Evolutionary conservation across 2,888 invertebrate genomes (phyloP).

Genomic region (Macropis europaea): DNA sequence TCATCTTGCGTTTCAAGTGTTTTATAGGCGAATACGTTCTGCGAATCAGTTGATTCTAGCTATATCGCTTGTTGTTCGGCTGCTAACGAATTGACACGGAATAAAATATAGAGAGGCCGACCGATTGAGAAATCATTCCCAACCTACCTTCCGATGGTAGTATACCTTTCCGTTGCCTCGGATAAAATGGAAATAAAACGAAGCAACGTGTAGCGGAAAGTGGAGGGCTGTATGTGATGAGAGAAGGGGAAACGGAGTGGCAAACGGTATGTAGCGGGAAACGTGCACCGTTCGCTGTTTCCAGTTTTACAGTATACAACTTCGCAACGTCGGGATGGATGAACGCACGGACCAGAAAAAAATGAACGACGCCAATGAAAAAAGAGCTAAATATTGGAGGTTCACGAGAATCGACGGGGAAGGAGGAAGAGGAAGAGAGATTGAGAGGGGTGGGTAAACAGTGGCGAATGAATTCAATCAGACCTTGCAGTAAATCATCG

Average conservation of each 20-base stretch:
- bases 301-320: constrained; percentile 66
- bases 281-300: constrained; percentile 66
- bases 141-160: constrained; percentile 46
- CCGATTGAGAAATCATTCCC: constrained; percentile 70
- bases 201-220: constrained; percentile 49
- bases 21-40: constrained; percentile 9
- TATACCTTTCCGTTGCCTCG: constrained; percentile 55
- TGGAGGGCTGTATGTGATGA: constrained; percentile 37
- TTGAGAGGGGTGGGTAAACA: constrained; percentile 69
- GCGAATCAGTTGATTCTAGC: constrained; percentile 33
- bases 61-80: constrained; percentile 32
- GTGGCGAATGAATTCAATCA: constrained; percentile 78
- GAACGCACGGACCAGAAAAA: constrained; percentile 54
- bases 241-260: constrained; percentile 25
- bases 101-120: constrained; percentile 64
- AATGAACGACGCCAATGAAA: constrained; percentile 59
- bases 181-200: constrained; percentile 67
- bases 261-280: constrained; percentile 55
- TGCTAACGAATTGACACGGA: constrained; percentile 66
- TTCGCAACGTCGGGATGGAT: constrained; percentile 57
- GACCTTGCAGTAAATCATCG: constrained; percentile 79
- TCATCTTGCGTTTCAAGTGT: constrained; percentile 32
- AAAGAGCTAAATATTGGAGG: constrained; percentile 70
- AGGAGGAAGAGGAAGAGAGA: constrained; percentile 8
- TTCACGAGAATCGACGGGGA: constrained; percentile 32